phyloP scores from a whole-genome alignment of 1,140 invertebrate species.

The Micrasema minimum region DNA sequence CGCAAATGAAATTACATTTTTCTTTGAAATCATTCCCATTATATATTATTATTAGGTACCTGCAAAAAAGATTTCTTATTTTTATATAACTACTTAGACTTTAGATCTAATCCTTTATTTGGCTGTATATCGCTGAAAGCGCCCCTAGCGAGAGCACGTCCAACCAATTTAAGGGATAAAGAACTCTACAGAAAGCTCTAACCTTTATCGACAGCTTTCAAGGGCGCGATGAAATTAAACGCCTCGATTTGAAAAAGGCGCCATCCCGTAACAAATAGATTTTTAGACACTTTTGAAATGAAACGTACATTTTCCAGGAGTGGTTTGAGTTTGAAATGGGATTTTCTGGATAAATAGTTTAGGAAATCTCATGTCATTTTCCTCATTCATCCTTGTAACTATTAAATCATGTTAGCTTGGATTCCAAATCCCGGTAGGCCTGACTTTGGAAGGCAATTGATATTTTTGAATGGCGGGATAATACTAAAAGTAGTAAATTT shows the following conservation, averaged over 20 bases:
- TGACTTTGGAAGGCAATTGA: slow-evolving; percentile 1
- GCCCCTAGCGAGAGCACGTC: slow-evolving; percentile 1
- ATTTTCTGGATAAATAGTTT: slow-evolving; percentile 8
- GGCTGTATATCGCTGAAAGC: background rate
- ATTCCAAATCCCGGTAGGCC: background rate
- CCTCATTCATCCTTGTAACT: slow-evolving; percentile 6
- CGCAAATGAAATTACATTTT: too few species aligned
- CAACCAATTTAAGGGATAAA: slow-evolving; percentile 21
- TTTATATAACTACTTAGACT: too few species aligned
- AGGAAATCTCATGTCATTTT: slow-evolving; percentile 6
- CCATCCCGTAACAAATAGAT: background rate
- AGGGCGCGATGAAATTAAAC: background rate
- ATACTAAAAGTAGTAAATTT: too few species aligned
- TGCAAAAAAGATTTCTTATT: too few species aligned
- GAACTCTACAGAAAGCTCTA: slow-evolving; percentile 1
- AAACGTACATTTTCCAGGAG: background rate
- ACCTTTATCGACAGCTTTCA: background rate
- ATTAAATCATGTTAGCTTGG: background rate
- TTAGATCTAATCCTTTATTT: too few species aligned
- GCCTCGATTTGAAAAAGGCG: background rate
- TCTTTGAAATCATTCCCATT: too few species aligned
- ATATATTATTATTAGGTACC: too few species aligned
- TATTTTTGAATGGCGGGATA: background rate
- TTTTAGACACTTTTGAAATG: background rate
- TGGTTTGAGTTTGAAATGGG: background rate